Evolutionary conservation across 2,113 vertebrate species (phyloP).

Genomic region (Melanostigma gelatinosum): DNA sequence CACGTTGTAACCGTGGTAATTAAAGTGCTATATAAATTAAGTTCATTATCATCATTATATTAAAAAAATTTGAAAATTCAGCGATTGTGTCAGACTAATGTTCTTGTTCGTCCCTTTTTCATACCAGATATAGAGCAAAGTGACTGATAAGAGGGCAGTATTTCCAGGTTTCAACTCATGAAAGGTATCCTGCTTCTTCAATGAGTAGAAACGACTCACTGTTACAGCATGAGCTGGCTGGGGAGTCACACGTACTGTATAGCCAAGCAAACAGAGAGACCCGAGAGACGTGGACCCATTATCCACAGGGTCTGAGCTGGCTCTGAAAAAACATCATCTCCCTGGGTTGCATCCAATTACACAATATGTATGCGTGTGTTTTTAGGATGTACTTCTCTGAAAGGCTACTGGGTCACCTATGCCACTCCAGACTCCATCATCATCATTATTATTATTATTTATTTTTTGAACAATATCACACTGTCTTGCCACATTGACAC

Average conservation of each 20-base stretch:
- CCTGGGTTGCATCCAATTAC: background rate
- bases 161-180: background rate
- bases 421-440: background rate
- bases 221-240: constrained; percentile 18
- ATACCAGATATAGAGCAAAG: background rate
- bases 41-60: background rate
- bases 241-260: constrained; percentile 8
- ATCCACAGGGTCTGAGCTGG: background rate
- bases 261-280: constrained; percentile 56
- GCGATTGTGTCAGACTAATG: background rate
- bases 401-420: background rate
- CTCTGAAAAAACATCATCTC: background rate
- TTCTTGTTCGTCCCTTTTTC: background rate
- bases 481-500: background rate
- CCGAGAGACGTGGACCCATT: background rate
- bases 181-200: background rate
- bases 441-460: background rate
- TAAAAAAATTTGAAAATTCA: background rate
- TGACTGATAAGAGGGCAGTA: background rate
- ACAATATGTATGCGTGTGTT: background rate
- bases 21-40: background rate
- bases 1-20: background rate
- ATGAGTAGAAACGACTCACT: background rate
- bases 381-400: background rate
- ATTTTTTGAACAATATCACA: background rate